phyloP scores from a whole-genome alignment of 35 echinoderm and acorn worm species.

The Heliocidaris tuberculata region DNA sequence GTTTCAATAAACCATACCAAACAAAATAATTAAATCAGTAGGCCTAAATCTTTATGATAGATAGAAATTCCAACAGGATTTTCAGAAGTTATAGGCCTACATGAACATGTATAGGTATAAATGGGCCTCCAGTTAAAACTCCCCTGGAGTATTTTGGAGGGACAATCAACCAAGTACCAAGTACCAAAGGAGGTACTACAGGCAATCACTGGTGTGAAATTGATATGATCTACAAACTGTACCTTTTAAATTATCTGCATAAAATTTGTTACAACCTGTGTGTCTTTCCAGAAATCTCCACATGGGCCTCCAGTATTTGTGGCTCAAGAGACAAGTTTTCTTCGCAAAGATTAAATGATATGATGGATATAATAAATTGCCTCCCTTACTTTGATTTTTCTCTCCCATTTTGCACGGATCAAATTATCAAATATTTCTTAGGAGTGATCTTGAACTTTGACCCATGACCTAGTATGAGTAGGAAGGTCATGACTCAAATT shows the following conservation, averaged over 20 bases:
- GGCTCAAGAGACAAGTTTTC: neutral
- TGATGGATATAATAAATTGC: neutral
- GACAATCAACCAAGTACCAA: no score
- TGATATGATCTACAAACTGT: no score
- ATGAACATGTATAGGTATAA: no score
- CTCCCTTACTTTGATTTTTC: neutral
- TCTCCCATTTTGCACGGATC: neutral
- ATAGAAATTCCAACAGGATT: no score
- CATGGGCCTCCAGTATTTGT: neutral
- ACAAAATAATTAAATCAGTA: no score
- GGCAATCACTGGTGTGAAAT: no score
- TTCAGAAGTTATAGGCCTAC: no score
- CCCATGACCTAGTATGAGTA: neutral
- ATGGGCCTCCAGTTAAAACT: no score
- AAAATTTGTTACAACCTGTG: neutral
- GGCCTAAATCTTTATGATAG: no score
- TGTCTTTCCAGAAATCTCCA: constrained; percentile 1
- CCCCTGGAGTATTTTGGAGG: no score
- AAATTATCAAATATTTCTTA: constrained; percentile 20
- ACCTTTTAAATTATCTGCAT: neutral
- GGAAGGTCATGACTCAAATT: constrained; percentile 1
- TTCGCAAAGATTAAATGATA: neutral
- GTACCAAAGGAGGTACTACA: no score
- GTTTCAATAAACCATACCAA: no score
- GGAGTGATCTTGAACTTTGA: constrained; percentile 9